Evolutionary conservation across 2,113 vertebrate species (phyloP), one percentile per base, ranked within the genome.

Genomic region (Syngnathus scovelli): DNA sequence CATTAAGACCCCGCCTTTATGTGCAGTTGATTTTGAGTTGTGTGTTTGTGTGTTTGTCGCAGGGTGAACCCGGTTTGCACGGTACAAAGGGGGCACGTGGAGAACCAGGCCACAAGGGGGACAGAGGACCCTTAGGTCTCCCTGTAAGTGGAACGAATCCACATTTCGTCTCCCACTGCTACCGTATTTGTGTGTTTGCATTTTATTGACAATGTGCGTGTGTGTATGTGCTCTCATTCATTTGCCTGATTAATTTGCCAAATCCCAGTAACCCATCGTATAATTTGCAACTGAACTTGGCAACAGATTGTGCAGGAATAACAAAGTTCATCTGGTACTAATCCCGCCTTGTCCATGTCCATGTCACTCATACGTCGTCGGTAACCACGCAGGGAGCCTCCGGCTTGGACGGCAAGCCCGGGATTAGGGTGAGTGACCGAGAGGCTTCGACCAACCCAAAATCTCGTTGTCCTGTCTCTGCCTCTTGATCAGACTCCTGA

Each of bases 401-500:
- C 93, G 97, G 97, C 95, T 98, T 98, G 93, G 96, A 98, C 90
- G 96, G 97, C 86, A 98, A 96, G 95, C 95, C 94, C 90, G 97
- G 96, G 95, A 90, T 92, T 91, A 92, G 93, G 97, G 97, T 99
- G 97, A 99, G 97, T 94, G 88, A 88, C 86, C 89, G 75, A 84
- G 82, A 83, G 84, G 83, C 84, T 83, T 86, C 82, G 80, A 75
- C 81, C 19, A 74, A 80, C 76, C 63, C 15, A 74, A 52, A 52
- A 19, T 10, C 8, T n/a, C 44, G 63, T 68, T 81, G 37, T 81
- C 81, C 38, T 36, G 27, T 65, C 23, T 44, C 61, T 10, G 41
- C 19, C 39, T 62, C 52, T 62, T 21, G 13, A 27, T 21, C 37
- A 3, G 13, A 33, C 74, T 48, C 67, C 61, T 66, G n/a, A 60